Conservation (phyloP, 2,888 invertebrate genomes). For the Noctua janthe region DNA sequence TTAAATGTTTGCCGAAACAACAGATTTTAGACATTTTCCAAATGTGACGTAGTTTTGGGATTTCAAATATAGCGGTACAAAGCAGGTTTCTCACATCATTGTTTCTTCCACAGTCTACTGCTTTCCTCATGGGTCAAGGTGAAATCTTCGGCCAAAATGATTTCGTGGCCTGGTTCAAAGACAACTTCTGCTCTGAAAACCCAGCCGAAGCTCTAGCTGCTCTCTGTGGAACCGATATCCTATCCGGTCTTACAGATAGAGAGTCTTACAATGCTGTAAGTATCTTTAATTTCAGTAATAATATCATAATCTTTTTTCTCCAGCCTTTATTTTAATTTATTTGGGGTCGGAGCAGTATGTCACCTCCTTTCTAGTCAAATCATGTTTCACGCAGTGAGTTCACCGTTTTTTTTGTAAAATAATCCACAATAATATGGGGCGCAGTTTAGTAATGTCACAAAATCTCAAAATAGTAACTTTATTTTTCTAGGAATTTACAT, state of each 20-base stretch:
- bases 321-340: background rate
- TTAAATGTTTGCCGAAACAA: background rate
- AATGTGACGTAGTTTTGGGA: background rate
- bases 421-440: background rate
- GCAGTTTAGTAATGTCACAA: background rate
- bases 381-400: background rate
- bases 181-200: constrained; percentile 51
- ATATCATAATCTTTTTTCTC: background rate
- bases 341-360: background rate
- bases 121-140: constrained; percentile 68
- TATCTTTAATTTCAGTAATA: constrained; percentile 14
- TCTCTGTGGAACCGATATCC: constrained; percentile 54
- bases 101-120: constrained; percentile 65
- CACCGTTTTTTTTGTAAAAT: background rate
- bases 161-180: constrained; percentile 61
- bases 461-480: background rate
- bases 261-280: constrained; percentile 71
- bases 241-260: constrained; percentile 29
- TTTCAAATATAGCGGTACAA: background rate
- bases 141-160: constrained; percentile 72
- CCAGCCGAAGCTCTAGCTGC: background rate
- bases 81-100: background rate
- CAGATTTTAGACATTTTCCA: background rate
- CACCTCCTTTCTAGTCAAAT: background rate
- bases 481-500: background rate